These are phyloP conservation scores for Neodontobutis hainanensis DNA, from an alignment of 2,113 vertebrate genomes.

Conservation along the genomic window DNA sequence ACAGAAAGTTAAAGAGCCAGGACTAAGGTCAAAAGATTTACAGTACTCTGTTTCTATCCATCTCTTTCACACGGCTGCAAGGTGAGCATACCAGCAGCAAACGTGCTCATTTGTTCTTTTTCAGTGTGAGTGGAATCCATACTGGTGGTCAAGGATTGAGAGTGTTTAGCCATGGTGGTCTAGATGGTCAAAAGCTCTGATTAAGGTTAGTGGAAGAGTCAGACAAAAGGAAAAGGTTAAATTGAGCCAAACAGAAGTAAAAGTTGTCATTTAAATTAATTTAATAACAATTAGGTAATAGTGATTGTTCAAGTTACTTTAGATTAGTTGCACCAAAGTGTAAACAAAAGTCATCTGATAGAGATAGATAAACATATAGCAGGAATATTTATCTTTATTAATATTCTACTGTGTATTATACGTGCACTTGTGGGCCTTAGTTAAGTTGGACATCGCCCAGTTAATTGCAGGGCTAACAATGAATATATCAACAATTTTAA, in stretches of 20 bases:
- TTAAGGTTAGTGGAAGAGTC: constrained; percentile 44
- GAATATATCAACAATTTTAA: too few relatives aligned
- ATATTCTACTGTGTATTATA: too few relatives aligned
- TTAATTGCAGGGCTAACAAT: too few relatives aligned
- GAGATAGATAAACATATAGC: too few relatives aligned
- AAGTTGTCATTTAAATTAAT: not conserved
- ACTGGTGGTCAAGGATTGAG: constrained; percentile 13
- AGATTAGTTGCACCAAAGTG: too few relatives aligned
- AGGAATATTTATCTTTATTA: too few relatives aligned
- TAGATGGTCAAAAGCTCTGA: constrained; percentile 41
- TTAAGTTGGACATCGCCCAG: too few relatives aligned
- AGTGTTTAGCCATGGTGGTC: constrained; percentile 5
- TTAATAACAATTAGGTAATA: too few relatives aligned
- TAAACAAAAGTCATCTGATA: too few relatives aligned
- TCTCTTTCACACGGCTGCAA: constrained; percentile 25
- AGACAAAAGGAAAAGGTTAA: not conserved
- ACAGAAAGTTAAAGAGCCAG: constrained; percentile 53
- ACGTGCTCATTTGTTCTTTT: constrained; percentile 26
- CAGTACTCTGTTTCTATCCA: constrained; percentile 28
- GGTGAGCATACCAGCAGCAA: constrained; percentile 29
- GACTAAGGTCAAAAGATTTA: constrained; percentile 69
- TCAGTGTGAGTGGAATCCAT: not conserved
- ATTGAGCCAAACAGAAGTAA: not conserved
- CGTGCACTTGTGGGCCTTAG: too few relatives aligned
- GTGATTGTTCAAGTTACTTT: too few relatives aligned